Base-by-base conservation (phyloP, 2,113 vertebrate species). In the Coreoperca whiteheadi region DNA sequence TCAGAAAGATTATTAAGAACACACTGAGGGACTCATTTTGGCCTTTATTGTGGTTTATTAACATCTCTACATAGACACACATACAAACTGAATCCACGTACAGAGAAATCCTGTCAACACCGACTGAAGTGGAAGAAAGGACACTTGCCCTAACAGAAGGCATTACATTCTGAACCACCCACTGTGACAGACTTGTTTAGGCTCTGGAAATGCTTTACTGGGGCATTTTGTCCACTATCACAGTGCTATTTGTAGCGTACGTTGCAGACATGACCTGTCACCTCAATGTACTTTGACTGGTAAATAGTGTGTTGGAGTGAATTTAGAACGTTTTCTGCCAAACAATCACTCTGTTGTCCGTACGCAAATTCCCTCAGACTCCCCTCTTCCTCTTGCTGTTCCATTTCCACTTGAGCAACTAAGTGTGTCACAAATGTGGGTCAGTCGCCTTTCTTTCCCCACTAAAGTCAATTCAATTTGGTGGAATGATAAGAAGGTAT, bases 381-480 rank as follows among this genome's bases (percentile, higher is more conserved):
- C 74, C 73, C 48, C 43, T 53, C 53, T 84, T 76, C 25, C 34
- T 74, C 59, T 59, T 6, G 4, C 63, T 43, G 69, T 74, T 84
- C 88, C 82, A 77, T 89, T 93, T 93, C 80, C 43, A 41, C 86
- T 82, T 18, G 1, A 84, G 63, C 51, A 73, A 68, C 70, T 88
- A 93, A 94, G 89, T 93, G 81, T 94, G 93, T 90, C 93, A 94
- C 81, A 91, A 80, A 95, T 94, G 88, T 94, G 93, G 93, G 93
- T 93, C 93, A 87, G 66, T 70, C 20, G 85, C 67, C 20, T 81
- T 83, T 82, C 66, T 81, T 85, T 76, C 53, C 48, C 56, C 74
- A 48, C 79, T 81, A 68, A 90, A 88, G 86, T 90, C 87, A 77
- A 84, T 87, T 90, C 85, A 88, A 57, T 90, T 93, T 92, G 84